Conservation (phyloP, 2,113 vertebrate species). For the Ammodramus savannarum region DNA sequence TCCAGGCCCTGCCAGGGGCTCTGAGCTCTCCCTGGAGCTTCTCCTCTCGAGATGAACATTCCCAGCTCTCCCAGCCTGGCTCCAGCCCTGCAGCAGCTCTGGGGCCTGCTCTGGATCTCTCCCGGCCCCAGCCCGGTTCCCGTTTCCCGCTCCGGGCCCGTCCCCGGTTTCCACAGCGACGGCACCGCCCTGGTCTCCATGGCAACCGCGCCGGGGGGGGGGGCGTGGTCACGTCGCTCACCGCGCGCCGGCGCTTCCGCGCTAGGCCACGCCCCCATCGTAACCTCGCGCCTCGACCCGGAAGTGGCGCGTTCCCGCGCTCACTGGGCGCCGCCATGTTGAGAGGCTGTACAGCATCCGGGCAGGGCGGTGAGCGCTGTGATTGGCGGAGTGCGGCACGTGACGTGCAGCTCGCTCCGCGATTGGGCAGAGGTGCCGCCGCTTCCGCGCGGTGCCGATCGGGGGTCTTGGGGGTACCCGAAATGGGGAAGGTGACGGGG, state of each 20-base stretch:
- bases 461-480: rapidly evolving
- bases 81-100: not conserved
- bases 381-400: not conserved
- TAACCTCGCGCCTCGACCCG: rapidly evolving
- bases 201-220: rapidly evolving
- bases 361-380: not conserved
- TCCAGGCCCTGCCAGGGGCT: no score
- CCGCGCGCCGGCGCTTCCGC: rapidly evolving
- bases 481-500: not conserved
- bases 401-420: rapidly evolving
- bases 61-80: not conserved
- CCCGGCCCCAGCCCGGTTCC: not conserved
- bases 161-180: not conserved
- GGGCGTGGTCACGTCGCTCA: rapidly evolving
- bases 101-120: not conserved
- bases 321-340: not conserved
- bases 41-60: no score
- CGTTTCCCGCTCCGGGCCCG: not conserved
- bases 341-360: rapidly evolving
- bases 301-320: not conserved
- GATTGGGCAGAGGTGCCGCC: not conserved
- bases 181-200: not conserved
- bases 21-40: no score
- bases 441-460: rapidly evolving
- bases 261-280: rapidly evolving